phyloP scores from a whole-genome alignment of 2,797 vertebrate species.

The Xenops minutus region DNA sequence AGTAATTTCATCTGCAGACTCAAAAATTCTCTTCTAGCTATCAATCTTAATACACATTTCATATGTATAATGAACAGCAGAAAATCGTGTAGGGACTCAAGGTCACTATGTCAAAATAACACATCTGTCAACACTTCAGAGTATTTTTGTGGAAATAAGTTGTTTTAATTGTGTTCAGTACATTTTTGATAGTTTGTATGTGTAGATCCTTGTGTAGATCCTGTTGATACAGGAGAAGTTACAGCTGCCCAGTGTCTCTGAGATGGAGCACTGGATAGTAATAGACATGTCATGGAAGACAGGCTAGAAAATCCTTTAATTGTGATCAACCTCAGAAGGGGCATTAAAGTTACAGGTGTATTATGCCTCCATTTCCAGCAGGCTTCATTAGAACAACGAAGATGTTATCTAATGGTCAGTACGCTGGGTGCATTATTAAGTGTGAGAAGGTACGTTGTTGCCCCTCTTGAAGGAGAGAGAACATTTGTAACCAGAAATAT shows the following conservation, averaged over 20 bases:
- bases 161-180: not conserved
- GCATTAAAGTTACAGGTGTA: not conserved
- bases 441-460: not conserved
- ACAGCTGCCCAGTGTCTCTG: not conserved
- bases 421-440: not conserved
- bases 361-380: not conserved
- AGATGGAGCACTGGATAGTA: not conserved
- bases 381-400: fast-evolving
- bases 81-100: not conserved
- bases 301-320: not conserved
- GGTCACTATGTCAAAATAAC: fast-evolving
- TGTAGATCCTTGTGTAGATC: not conserved
- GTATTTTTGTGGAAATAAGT: not conserved
- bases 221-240: not conserved
- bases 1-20: not conserved
- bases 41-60: not conserved
- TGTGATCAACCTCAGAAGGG: not conserved
- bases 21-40: not conserved
- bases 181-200: not conserved
- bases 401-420: not conserved
- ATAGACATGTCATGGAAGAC: not conserved
- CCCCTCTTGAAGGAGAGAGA: not conserved
- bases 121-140: not conserved
- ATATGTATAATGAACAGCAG: not conserved
- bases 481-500: not conserved